Base-by-base conservation (phyloP, 2,113 vertebrate genomes). In the Seriola quinqueradiata region DNA sequence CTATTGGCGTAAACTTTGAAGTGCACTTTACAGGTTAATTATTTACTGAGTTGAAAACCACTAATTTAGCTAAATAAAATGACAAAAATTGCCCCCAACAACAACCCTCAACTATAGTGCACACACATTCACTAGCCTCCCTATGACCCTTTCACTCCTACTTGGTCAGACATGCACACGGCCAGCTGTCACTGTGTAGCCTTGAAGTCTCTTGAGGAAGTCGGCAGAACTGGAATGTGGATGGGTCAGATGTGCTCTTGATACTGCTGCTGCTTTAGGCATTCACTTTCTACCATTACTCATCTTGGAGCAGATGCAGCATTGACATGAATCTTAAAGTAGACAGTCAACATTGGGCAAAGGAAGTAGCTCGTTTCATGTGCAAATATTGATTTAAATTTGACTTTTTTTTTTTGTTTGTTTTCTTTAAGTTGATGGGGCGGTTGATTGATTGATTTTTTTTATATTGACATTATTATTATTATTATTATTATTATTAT, bases 181-280 rank as follows among this genome's bases (percentile, higher is more conserved):
- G 55, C 72, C 85, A 90, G 92, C 84, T 91, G 92, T 89, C 79
- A 10, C 46, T 58, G 55, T 59, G 40, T 38, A 48, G 73, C 77
- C 79, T 58, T 12, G 77, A 81, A 55, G 52, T 85, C 46, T 85
- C 46, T 70, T 25, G 63, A 88, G 81, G 79, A 84, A 77, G 77
- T 77, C 61, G 2, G 65, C 42, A 64, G 74, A 19, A 67, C 44
- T 75, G 91, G 90, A 92, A 92, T 93, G 81, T 81, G 52, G 54
- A 77, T 36, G 67, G 55, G 75, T 68, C 14, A n/a, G 81, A 80
- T 85, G 65, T 80, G 59, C 61, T 25, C 38, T 36, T 3, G 52
- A 82, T 60, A 54, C 69, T 6, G 1, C 36, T 58, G 54, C 70
- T 81, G 60, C 76, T 71, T 36, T 8, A 44, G 70, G 55, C 72